Base-by-base conservation (phyloP, 1,140 invertebrate genomes). In the Drosophila funebris region DNA sequence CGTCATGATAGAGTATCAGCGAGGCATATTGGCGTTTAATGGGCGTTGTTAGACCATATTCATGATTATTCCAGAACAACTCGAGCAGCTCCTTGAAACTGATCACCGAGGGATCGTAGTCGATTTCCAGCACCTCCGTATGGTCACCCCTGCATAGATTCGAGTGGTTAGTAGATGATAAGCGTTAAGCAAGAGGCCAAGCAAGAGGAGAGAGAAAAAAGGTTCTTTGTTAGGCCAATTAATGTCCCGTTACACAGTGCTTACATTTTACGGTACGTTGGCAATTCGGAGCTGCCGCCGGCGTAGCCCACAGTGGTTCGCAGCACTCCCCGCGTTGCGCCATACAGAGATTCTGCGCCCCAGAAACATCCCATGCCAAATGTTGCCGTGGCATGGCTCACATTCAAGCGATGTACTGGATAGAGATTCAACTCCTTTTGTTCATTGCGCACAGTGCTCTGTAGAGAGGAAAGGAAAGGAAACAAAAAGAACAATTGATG, bases 301-400 rank as follows among this genome's bases (percentile, higher is more conserved):
- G 97, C 94, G 92, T 97, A 99, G n/a, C 98, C 98, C 13, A 99
- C 98, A 77, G 96, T 94, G n/a, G 98, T 99, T 27, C 96, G 94
- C 20, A 98, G 91, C 11, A 99, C 96, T 4, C 98, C 98, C 1
- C 92, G 93, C 29, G 95, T 95, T 37, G 95, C 96, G 2, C 98
- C 98, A 92, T 97, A 99, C 46, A 97, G 92, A 0, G 96, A 96
- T 90, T 99, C 98, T 14, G 96, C 96, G n/a, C 96, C 96, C 98
- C 98, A 99, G 92, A 99, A 99, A 92, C 98, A 99, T 41, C 97
- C 97, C 97, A 99, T 97, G 4, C 96, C 97, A 91, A 99, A 98
- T 1, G 97, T 98, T 0, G 97, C 97, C 4, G 83, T 91, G 4
- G 83, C 80, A 52, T 78, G 62, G n/a, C 64, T 71, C 4, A 79